Percentiles rank a stretch among this genome's conserved stretches.
Evolutionary conservation across 2,888 invertebrate genomes (phyloP).

Genomic region (Trichacis sp.): DNA sequence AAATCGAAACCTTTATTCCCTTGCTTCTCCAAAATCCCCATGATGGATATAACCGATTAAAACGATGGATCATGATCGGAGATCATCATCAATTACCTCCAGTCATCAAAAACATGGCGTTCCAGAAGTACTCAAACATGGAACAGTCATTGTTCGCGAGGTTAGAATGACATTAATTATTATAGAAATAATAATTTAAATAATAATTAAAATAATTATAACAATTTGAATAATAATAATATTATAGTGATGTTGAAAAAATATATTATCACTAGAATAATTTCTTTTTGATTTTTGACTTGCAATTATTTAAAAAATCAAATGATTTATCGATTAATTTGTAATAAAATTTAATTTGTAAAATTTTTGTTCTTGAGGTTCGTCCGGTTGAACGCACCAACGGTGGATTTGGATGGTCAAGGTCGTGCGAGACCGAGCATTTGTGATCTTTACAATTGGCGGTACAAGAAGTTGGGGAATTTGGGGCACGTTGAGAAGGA

Average conservation of each 20-base stretch:
- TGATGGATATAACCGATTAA: constrained; percentile 94
- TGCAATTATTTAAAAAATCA: no score
- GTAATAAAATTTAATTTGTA: no score
- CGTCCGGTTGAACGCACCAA: constrained; percentile 95
- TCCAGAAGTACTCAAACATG: constrained; percentile 99
- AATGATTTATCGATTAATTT: no score
- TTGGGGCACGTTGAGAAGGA: constrained; percentile 87
- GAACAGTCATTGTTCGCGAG: constrained; percentile 98
- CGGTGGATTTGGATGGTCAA: constrained; percentile 97
- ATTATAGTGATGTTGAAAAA: no score
- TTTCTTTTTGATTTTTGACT: no score
- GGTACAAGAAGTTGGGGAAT: constrained; percentile 96
- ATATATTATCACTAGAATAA: no score
- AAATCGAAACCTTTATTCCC: constrained; percentile 99
- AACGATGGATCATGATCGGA: constrained; percentile 99
- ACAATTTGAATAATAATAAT: no score
- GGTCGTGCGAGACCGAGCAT: constrained; percentile 94
- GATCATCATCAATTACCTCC: constrained; percentile 99
- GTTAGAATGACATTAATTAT: no score
- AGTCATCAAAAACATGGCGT: constrained; percentile 99
- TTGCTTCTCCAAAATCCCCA: constrained; percentile 97
- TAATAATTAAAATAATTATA: no score
- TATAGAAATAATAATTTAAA: no score
- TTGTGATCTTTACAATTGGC: constrained; percentile 94
- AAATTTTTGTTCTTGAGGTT: constrained; percentile 98